These are phyloP conservation scores for Ictidomys tridecemlineatus DNA, from an alignment of 2,113 vertebrate genomes.

Conservation along the genomic window DNA sequence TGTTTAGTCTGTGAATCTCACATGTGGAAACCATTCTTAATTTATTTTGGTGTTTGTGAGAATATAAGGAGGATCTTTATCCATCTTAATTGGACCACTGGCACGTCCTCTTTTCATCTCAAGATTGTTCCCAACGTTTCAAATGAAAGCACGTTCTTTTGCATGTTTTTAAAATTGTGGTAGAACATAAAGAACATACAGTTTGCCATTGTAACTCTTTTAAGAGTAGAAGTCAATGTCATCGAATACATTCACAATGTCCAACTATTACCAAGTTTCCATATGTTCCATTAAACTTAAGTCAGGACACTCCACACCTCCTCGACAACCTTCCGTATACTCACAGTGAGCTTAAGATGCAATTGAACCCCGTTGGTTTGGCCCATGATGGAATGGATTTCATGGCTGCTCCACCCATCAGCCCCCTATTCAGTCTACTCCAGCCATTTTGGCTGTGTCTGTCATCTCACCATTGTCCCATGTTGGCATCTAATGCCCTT, in stretches of 20 bases:
- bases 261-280: not conserved
- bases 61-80: not conserved
- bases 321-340: not conserved
- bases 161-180: not conserved
- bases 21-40: rapidly evolving
- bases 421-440: not conserved
- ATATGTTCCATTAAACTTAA: not conserved
- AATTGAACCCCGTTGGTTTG: not conserved
- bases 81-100: not conserved
- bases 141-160: not conserved
- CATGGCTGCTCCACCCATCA: not conserved
- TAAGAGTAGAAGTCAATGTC: not conserved
- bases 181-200: not conserved
- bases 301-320: not conserved
- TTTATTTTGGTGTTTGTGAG: rapidly evolving
- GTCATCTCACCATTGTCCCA: not conserved
- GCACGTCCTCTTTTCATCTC: not conserved
- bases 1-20: not conserved
- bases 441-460: too few relatives aligned
- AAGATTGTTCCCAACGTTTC: not conserved
- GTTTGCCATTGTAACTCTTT: not conserved
- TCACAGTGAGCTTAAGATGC: not conserved
- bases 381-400: not conserved
- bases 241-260: not conserved
- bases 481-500: not conserved